Conservation (phyloP, 2,888 invertebrate species). For the Acronicta aceris region DNA sequence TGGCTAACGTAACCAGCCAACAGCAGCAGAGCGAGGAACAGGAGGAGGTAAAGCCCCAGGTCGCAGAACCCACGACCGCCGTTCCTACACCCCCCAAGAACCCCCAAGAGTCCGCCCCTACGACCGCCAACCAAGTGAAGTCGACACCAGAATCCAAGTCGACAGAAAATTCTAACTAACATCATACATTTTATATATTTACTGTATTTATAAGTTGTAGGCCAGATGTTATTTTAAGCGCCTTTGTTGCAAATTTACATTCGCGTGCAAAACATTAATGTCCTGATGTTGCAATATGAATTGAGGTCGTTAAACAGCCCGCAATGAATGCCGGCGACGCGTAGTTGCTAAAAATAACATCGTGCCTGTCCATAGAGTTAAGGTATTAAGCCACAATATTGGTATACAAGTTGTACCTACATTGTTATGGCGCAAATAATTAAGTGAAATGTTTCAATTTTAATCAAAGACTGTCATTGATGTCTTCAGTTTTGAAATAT, state of each 20-base stretch:
- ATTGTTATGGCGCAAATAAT: conserved; percentile 75
- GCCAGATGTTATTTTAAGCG: conserved; percentile 34
- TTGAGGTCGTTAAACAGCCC: conserved; percentile 33
- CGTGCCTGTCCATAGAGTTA: conserved; percentile 24
- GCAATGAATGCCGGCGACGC: background rate
- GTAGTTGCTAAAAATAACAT: conserved; percentile 20
- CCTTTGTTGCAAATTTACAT: conserved; percentile 23
- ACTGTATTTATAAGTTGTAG: conserved; percentile 33
- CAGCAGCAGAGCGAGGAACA: conserved; percentile 70
- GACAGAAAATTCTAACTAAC: conserved; percentile 62
- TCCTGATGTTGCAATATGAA: conserved; percentile 23
- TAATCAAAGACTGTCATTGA: conserved; percentile 65
- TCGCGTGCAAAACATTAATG: conserved; percentile 11
- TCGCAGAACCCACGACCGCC: conserved; percentile 61
- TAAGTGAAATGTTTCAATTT: conserved; percentile 65
- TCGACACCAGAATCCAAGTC: conserved; percentile 82
- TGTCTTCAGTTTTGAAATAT: conserved; percentile 70
- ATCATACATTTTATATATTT: conserved; percentile 48
- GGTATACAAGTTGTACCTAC: conserved; percentile 71
- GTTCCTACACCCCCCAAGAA: conserved; percentile 52
- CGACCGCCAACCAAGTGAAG: conserved; percentile 74
- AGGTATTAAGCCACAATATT: conserved; percentile 67
- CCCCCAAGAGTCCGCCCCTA: conserved; percentile 64
- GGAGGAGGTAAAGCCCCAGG: conserved; percentile 43
- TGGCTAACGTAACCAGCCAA: conserved; percentile 79